Evolutionary conservation across 2,113 vertebrate genomes (phyloP), one percentile per base, ranked within the genome.

Genomic region (Peucedramus taeniatus): DNA sequence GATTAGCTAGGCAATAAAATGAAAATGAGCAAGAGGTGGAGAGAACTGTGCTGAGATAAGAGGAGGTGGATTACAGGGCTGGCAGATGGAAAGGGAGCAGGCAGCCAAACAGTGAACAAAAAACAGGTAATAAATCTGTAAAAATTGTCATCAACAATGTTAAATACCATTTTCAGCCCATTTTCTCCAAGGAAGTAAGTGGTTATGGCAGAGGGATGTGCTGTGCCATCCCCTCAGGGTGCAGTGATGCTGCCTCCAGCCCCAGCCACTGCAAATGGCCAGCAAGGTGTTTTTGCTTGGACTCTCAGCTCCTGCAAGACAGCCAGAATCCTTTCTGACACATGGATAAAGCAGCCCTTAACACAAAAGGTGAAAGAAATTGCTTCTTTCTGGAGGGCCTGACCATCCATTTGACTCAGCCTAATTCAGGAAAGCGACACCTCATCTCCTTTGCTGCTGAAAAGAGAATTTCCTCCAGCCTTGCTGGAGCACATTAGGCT

Each of bases 1-100:
- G 96, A 97, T 96, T 97, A 97, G 94, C 88, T 37, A 76, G 72
- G 92, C 93, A 94, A 93, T 96, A 96, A 97, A 96, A 96, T 57
- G 51, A 92, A 95, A 97, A 95, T 57, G 90, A 95, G 90, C 94
- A 93, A 92, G 94, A 95, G 96, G 93, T 96, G 93, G 88, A 90
- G 92, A 10, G 7, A 90, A 80, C 81, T 74, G 81, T 28, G 84
- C 88, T 12, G 79, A 93, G 96, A 95, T 96, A 97, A 96, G 94
- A 93, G 64, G 85, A 92, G 86, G 90, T 82, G 80, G 93, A 93
- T 96, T 95, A 90, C 64, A 68, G 90, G 39, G 76, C 69, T 90
- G 93, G 93, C 92, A 96, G 92, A 96, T 77, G 93, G 92, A 92
- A 24, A 11, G 10, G 47, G 76, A 92, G 31, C 80, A 78, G 86